Evolutionary conservation across 92 coral and sea anemone genomes (phyloP), one percentile per base, ranked within the genome.

Genomic region (Chrysogorgia sp.): DNA sequence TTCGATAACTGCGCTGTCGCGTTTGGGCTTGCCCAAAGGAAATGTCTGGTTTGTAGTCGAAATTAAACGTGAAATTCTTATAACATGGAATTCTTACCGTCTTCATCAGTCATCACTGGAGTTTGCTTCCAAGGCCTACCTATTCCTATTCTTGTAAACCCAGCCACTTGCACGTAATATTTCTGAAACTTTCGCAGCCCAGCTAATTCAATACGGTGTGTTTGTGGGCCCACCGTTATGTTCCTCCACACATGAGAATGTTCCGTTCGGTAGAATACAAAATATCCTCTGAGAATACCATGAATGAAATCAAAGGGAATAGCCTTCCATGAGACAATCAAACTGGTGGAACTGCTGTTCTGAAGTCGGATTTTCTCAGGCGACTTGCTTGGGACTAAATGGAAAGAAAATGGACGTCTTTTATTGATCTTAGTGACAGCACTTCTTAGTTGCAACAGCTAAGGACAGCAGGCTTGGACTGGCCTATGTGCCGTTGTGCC

Each of bases 81-180:
- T 4, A 5, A 4, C 12, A 12, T 37, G 5, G 6, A 37, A 17
- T 17, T 33, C 97, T 89, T 65, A 93, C 98, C 85, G 23, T 93
- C 98, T 70, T 93, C 87, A 19, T 84, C 92, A 1, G 98, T 93
- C 71, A 32, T 64, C 32, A 87, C 85, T 53, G 81, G 84, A 3
- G 77, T 74, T 24, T 77, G 77, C 32, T 91, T 81, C 15, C 91
- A 81, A 29, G 81, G 69, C 26, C 72, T 67, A 1, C 98, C 98
- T 21, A 82, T 87, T 4, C 96, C 96, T 71, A 84, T 93, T 3
- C 84, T 79, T 26, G 96, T 93, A 45, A 82, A 82, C 31, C 92
- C 98, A 31, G 70, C 64, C 60, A 93, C 96, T 61, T 93, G 92
- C n/a, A 93, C 76, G 19, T 61, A 30, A 41, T 93, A 93, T 17